These are phyloP conservation scores for Paramormyrops hopkinsi DNA, from an alignment of 2,797 vertebrate species.

Conservation along the genomic window DNA sequence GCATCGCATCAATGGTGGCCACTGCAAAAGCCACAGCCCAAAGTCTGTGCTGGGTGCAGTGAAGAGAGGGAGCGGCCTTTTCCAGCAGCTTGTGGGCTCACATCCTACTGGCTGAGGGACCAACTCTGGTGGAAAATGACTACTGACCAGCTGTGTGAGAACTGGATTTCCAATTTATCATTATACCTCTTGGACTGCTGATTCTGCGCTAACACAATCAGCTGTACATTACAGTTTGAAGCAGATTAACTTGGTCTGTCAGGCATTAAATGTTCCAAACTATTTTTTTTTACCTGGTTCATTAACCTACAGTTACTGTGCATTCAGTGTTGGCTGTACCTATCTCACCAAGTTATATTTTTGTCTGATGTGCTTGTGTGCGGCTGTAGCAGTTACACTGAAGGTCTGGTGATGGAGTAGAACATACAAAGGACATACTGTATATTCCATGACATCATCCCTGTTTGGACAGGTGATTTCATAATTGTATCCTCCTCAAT, in stretches of 20 bases:
- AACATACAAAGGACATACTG: not conserved
- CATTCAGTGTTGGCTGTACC: not conserved
- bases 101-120: not conserved
- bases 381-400: not conserved
- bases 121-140: not conserved
- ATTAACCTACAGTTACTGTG: not conserved
- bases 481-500: conserved; percentile 4
- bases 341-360: not conserved
- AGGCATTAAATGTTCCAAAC: not conserved
- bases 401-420: not conserved
- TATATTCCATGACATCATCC: not conserved
- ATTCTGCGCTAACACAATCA: not conserved
- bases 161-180: not conserved
- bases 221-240: not conserved
- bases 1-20: not conserved
- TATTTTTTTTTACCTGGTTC: not conserved
- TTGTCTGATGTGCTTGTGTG: not conserved
- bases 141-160: not conserved
- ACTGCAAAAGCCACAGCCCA: not conserved
- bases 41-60: not conserved
- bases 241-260: not conserved
- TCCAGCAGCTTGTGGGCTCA: not conserved
- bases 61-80: not conserved
- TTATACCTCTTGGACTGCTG: not conserved
- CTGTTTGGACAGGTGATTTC: not conserved